Evolutionary conservation across 2,797 vertebrate species (phyloP), one percentile per base, ranked within the genome.

Genomic region (Calcarius lapponicus): DNA sequence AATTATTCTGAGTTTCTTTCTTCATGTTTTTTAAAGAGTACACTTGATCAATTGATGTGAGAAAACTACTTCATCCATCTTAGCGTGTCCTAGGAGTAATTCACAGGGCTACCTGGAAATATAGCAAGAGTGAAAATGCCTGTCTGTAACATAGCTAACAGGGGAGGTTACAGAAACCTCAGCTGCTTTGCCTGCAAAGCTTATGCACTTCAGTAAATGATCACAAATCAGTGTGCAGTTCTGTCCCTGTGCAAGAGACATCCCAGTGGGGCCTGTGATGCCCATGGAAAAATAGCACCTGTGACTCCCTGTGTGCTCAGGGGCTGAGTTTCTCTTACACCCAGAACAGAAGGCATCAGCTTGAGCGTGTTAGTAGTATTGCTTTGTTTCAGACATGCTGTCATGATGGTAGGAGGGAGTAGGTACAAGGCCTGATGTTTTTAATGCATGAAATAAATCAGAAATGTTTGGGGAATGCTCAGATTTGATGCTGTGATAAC

Each of bases 311-410:
- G 2, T 42, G 10, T 3, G 0, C 26, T 26, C 31, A 31, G 48
- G 38, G 45, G 16, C 48, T 87, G 51, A 71, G 56, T 43, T 85
- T 70, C 40, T 70, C 22, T 87, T 38, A 21, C 2, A 31, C 47
- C 16, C 45, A 71, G 43, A 58, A 79, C 64, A 53, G n/a, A 80
- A 73, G 9, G 32, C 3, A 2, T 26, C 5, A 13, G 36, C 40
- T 56, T 60, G 36, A 70, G 17, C 0, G 0, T 6, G 0, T 62
- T 72, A 17, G 7, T 19, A 40, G 3, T 25, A 43, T 38, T 56
- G 31, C 32, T 60, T 86, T 47, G 45, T 82, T 56, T 38, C 57
- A 78, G 31, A 65, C 47, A 47, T 0, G 0, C 25, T 80, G 1
- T 84, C 10, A 5, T 16, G 26, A 87, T 50, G 29, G 36, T 65